Evolutionary conservation across 2,797 vertebrate species (phyloP).

Genomic region (Enteromius anoplus): DNA sequence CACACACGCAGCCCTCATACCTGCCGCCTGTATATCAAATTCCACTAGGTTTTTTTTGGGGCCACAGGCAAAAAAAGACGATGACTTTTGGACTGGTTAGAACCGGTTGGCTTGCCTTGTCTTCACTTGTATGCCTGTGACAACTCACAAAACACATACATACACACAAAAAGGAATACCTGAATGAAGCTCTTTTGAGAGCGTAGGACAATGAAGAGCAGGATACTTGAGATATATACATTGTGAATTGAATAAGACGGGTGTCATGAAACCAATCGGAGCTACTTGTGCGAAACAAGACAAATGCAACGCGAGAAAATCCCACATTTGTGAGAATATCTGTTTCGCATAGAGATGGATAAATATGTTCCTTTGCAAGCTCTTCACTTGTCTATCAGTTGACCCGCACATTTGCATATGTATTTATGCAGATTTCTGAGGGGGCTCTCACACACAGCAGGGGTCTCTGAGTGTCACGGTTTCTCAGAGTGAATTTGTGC

Average conservation of each 20-base stretch:
- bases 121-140: slow-evolving; percentile 73
- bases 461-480: slow-evolving; percentile 41
- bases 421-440: slow-evolving; percentile 63
- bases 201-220: neutral
- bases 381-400: slow-evolving; percentile 73
- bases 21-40: slow-evolving; percentile 88
- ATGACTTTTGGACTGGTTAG: slow-evolving; percentile 86
- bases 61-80: slow-evolving; percentile 79
- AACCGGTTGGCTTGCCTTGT: slow-evolving; percentile 84
- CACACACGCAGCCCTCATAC: slow-evolving; percentile 70
- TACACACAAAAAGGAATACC: slow-evolving; percentile 17
- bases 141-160: slow-evolving; percentile 69
- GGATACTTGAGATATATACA: slow-evolving; percentile 18
- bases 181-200: slow-evolving; percentile 22
- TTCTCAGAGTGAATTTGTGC: slow-evolving; percentile 41
- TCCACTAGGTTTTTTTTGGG: slow-evolving; percentile 80
- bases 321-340: slow-evolving; percentile 45
- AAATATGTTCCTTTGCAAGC: slow-evolving; percentile 63
- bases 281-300: neutral
- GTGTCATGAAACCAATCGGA: neutral
- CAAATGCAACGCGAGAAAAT: neutral
- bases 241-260: neutral
- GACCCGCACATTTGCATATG: slow-evolving; percentile 80
- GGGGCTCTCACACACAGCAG: slow-evolving; percentile 46
- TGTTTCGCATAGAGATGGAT: slow-evolving; percentile 51